A percentile compares a stretch with the other conserved stretches of the same genome.
phyloP scores from a whole-genome alignment of 2,797 vertebrate genomes.

The Poecilia velifera region DNA sequence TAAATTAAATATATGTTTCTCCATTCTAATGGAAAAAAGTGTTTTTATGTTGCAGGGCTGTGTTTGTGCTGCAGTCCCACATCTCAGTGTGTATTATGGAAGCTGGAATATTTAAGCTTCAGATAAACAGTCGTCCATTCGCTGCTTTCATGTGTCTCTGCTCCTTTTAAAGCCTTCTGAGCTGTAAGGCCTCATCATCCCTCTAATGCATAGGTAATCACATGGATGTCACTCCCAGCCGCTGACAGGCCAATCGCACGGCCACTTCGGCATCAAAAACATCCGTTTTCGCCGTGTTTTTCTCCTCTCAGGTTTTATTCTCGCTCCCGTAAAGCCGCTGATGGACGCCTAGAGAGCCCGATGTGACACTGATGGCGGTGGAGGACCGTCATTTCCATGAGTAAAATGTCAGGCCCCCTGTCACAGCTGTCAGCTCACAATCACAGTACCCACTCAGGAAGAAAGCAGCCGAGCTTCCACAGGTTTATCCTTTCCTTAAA shows the following conservation, averaged over 20 bases:
- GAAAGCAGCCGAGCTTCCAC: not conserved
- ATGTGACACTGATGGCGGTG: slow-evolving; percentile 76
- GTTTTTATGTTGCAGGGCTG: not conserved
- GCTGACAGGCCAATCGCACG: slow-evolving; percentile 69
- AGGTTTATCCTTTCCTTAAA: slow-evolving; percentile 26
- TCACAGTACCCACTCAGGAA: slow-evolving; percentile 6
- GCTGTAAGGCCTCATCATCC: slow-evolving; percentile 71
- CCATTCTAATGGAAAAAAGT: not conserved
- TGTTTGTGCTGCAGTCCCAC: slow-evolving; percentile 25
- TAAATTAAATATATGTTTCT: not conserved
- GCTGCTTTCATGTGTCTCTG: slow-evolving; percentile 43
- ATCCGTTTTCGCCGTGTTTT: slow-evolving; percentile 63
- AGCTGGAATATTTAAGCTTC: slow-evolving; percentile 63
- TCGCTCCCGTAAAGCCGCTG: slow-evolving; percentile 54
- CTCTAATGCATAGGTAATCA: slow-evolving; percentile 80
- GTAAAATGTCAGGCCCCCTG: slow-evolving; percentile 75
- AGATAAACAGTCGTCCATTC: slow-evolving; percentile 63
- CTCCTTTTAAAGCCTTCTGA: slow-evolving; percentile 53
- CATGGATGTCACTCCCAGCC: slow-evolving; percentile 69
- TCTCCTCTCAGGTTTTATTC: slow-evolving; percentile 38
- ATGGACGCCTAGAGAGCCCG: slow-evolving; percentile 67
- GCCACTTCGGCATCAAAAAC: slow-evolving; percentile 73
- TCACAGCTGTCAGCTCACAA: slow-evolving; percentile 64
- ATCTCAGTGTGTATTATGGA: slow-evolving; percentile 33
- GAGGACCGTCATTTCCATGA: slow-evolving; percentile 75